Evolutionary conservation across 2,797 vertebrate species (phyloP), one percentile per base, ranked within the genome.

Genomic region (Amblyopsis hoosieri): DNA sequence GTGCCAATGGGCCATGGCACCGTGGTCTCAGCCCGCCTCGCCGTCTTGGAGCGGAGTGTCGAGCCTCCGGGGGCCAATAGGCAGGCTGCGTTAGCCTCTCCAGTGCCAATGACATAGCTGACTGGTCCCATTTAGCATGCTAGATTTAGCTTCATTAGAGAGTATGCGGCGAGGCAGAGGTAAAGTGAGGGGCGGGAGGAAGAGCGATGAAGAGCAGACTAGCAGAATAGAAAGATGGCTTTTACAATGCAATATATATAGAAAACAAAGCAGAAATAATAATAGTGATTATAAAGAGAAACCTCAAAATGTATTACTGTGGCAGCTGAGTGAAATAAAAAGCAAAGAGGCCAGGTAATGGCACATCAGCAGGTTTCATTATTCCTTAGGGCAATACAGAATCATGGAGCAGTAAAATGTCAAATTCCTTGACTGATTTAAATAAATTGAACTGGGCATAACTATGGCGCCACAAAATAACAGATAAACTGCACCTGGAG

Each of bases 81-180:
- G 87, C 2, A 81, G 82, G 86, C 61, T 64, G 71, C 82, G 66
- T 71, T 53, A 73, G 83, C 83, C 66, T 65, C 85, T 84, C 84
- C 69, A 75, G 82, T 84, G 80, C 84, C 90, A 93, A 93, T 93
- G 91, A 93, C 89, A 93, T 90, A 92, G 92, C 82, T 91, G 91
- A 92, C 89, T 93, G 90, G 89, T 91, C 84, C 81, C 90, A 92
- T 93, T 93, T 91, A 91, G 85, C 90, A 93, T 90, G 90, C 90
- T 92, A 92, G 90, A 93, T 93, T 93, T 93, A 89, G 87, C 87
- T 83, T 91, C 90, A 92, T 93, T 92, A 94, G 86, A 74, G 83
- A 69, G 80, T 85, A 89, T 81, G 86, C 89, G 85, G 90, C 83
- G 79, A 81, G 87, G 78, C 89, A 81, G 69, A 86, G 83, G 89